Conservation (phyloP, 2,113 vertebrate genomes). For the Sphyrna mokarran region DNA sequence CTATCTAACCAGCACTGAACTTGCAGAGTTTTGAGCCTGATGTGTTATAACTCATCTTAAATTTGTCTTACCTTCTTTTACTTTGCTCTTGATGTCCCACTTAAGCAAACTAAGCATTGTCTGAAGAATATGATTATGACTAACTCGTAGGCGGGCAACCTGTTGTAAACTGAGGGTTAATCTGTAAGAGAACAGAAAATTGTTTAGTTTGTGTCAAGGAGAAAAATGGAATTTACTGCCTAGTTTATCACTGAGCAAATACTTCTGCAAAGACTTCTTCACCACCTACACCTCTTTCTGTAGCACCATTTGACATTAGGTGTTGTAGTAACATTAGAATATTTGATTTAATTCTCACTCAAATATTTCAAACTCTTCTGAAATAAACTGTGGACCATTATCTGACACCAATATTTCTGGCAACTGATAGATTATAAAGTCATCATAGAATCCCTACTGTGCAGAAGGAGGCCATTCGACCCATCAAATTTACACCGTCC, state of each 20-base stretch:
- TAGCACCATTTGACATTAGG: not conserved
- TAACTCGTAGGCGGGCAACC: not conserved
- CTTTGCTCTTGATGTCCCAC: not conserved
- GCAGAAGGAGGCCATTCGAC: too few species aligned
- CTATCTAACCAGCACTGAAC: too few species aligned
- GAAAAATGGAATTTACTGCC: not conserved
- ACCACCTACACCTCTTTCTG: not conserved
- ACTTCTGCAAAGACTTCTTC: not conserved
- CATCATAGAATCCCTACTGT: too few species aligned
- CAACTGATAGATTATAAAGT: not conserved
- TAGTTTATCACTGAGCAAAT: not conserved
- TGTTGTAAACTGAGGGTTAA: not conserved
- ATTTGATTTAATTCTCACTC: not conserved
- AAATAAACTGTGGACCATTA: not conserved
- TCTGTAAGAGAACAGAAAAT: not conserved
- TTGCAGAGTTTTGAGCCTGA: too few species aligned
- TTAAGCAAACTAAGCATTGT: not conserved
- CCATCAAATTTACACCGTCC: too few species aligned
- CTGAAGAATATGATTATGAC: not conserved
- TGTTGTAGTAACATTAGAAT: not conserved
- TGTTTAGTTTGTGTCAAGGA: too few species aligned
- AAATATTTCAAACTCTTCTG: not conserved
- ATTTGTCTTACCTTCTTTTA: not conserved
- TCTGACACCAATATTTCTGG: not conserved
- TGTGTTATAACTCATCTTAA: too few species aligned